Conservation (phyloP, 2,113 vertebrate genomes). For the Semicossyphus pulcher region DNA sequence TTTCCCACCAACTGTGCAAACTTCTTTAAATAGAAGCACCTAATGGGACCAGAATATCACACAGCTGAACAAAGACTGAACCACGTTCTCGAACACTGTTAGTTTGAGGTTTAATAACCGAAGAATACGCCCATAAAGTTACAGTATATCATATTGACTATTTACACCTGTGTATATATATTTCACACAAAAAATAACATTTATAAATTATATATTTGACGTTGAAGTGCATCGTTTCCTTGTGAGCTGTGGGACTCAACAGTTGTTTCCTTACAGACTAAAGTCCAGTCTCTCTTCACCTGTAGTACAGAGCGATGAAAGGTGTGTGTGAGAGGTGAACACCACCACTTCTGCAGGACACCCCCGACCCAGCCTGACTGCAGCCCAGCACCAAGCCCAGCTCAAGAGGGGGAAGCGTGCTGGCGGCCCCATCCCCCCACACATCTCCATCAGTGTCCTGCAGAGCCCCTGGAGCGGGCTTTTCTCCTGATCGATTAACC, state of each 20-base stretch:
- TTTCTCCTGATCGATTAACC: constrained; percentile 14
- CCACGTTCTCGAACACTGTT: background rate
- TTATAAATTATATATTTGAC: constrained; percentile 80
- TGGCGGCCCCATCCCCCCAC: constrained; percentile 51
- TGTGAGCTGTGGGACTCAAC: background rate
- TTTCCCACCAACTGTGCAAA: constrained; percentile 59
- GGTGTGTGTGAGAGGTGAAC: constrained; percentile 79
- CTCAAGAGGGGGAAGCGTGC: constrained; percentile 46
- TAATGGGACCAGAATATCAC: constrained; percentile 17
- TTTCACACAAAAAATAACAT: constrained; percentile 63
- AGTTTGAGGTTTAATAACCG: constrained; percentile 52
- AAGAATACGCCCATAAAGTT: constrained; percentile 56
- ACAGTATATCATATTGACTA: constrained; percentile 72
- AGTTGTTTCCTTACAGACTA: background rate
- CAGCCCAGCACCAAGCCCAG: constrained; percentile 80
- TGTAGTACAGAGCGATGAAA: constrained; percentile 82
- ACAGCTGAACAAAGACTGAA: constrained; percentile 59
- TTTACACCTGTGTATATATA: constrained; percentile 72
- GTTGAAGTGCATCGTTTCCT: constrained; percentile 80
- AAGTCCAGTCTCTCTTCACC: constrained; percentile 47
- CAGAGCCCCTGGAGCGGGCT: constrained; percentile 19
- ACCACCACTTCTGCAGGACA: constrained; percentile 69
- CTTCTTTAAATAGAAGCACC: constrained; percentile 39
- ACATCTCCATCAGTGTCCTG: constrained; percentile 52
- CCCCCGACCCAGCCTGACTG: constrained; percentile 53